A percentile compares a stretch with the other conserved stretches of the same genome.
Conservation (phyloP, 2,113 vertebrate species). For the Rhea pennata region DNA sequence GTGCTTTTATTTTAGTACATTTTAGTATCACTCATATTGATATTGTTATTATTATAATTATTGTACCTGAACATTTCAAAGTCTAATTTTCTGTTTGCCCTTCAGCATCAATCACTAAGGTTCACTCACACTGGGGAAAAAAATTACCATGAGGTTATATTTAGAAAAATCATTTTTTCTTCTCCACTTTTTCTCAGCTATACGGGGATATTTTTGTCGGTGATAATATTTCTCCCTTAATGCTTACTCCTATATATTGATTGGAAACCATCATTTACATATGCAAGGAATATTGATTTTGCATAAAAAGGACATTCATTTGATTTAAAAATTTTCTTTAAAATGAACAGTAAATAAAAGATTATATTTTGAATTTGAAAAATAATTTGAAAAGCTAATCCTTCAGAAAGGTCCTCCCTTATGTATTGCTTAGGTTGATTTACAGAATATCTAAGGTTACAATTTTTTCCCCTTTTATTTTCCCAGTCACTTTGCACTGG, state of each 20-base stretch:
- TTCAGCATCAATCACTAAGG: neutral
- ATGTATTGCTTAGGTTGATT: neutral
- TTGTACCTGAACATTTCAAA: neutral
- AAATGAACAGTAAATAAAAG: neutral
- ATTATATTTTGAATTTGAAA: neutral
- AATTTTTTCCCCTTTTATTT: neutral
- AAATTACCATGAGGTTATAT: neutral
- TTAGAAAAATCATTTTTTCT: neutral
- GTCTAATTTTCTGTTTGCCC: neutral
- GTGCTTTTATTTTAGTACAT: neutral
- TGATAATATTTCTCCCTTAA: neutral
- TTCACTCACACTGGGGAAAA: neutral
- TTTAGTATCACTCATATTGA: neutral
- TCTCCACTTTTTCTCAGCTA: neutral
- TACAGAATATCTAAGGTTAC: neutral
- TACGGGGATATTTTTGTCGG: neutral
- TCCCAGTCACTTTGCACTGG: neutral
- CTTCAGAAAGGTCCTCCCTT: no score
- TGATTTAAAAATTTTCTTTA: neutral
- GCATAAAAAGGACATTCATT: neutral
- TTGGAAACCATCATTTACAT: conserved; percentile 5
- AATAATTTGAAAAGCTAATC: neutral
- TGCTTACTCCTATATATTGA: conserved; percentile 23
- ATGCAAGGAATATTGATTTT: conserved; percentile 19
- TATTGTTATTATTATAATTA: neutral